Evolutionary conservation across 2,888 invertebrate species (phyloP).

Genomic region (Odontomyia ornata): DNA sequence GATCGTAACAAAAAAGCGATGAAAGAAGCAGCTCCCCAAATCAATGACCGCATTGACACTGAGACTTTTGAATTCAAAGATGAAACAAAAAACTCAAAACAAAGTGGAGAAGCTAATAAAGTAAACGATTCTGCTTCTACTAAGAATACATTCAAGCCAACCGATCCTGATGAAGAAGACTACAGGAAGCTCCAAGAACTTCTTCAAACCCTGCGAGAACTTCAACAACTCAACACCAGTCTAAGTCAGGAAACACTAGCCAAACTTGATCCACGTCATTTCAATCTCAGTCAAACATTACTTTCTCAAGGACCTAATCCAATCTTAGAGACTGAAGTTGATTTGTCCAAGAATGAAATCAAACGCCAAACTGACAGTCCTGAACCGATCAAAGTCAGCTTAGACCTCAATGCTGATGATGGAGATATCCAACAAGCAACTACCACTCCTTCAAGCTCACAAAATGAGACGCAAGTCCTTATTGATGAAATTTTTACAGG

Average conservation of each 20-base stretch:
- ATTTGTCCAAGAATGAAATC: conserved; percentile 64
- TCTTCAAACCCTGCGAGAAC: conserved; percentile 64
- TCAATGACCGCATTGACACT: conserved; percentile 19
- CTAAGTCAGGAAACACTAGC: conserved; percentile 64
- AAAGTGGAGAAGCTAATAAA: background rate
- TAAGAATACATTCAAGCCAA: conserved; percentile 30
- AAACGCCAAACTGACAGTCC: conserved; percentile 64
- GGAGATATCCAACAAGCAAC: conserved; percentile 19
- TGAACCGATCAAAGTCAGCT: conserved; percentile 56
- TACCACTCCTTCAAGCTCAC: conserved; percentile 30
- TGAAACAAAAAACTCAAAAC: conserved; percentile 45
- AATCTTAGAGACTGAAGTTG: conserved; percentile 57
- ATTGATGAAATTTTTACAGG: conserved; percentile 26
- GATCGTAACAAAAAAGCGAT: conserved; percentile 49
- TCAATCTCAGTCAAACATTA: conserved; percentile 59
- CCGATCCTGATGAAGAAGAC: conserved; percentile 64
- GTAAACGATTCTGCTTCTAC: conserved; percentile 7
- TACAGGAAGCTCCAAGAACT: conserved; percentile 65
- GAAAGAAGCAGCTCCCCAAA: conserved; percentile 46
- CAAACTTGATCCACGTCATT: conserved; percentile 59
- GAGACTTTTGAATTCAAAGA: background rate
- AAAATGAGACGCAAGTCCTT: background rate
- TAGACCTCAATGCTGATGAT: conserved; percentile 52
- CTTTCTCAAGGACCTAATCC: conserved; percentile 63
- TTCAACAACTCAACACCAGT: conserved; percentile 63